Percentiles rank a stretch among this genome's conserved stretches.
Conservation (phyloP, 2,888 invertebrate species). For the Hypolimnas misippus region DNA sequence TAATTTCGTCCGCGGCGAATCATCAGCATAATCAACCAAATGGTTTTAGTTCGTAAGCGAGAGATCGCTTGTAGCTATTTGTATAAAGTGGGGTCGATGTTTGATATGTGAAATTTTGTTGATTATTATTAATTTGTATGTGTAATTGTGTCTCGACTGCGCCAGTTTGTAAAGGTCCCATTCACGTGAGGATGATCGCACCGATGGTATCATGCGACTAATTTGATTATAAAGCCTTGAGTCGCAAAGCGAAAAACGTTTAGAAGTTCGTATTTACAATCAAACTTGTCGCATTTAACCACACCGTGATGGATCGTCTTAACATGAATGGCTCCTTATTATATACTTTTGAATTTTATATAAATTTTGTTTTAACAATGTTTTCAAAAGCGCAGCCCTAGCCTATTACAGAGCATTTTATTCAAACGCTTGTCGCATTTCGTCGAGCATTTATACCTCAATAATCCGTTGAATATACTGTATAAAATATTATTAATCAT, state of each 20-base stretch:
- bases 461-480: slow-evolving; percentile 15
- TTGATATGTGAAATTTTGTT: slow-evolving; percentile 31
- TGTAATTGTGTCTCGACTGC: not conserved
- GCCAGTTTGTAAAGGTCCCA: not conserved
- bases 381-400: slow-evolving; percentile 14
- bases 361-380: not conserved
- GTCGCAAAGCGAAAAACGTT: too few relatives aligned
- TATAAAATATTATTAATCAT: slow-evolving; percentile 16
- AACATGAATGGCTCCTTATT: not conserved
- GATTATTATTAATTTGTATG: slow-evolving; percentile 21
- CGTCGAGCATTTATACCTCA: slow-evolving; percentile 42
- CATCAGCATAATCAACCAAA: slow-evolving; percentile 38
- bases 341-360: too few relatives aligned
- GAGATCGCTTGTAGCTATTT: slow-evolving; percentile 32
- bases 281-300: not conserved
- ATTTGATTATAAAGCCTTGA: too few relatives aligned
- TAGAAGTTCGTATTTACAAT: too few relatives aligned
- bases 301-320: not conserved
- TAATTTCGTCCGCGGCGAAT: slow-evolving; percentile 33
- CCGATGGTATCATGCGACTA: too few relatives aligned
- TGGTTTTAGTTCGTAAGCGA: slow-evolving; percentile 34
- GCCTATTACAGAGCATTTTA: slow-evolving; percentile 30
- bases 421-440: slow-evolving; percentile 40
- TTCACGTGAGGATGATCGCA: not conserved
- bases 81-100: slow-evolving; percentile 22